phyloP scores from a whole-genome alignment of 1,140 invertebrate genomes.

The Thrips palmi region DNA sequence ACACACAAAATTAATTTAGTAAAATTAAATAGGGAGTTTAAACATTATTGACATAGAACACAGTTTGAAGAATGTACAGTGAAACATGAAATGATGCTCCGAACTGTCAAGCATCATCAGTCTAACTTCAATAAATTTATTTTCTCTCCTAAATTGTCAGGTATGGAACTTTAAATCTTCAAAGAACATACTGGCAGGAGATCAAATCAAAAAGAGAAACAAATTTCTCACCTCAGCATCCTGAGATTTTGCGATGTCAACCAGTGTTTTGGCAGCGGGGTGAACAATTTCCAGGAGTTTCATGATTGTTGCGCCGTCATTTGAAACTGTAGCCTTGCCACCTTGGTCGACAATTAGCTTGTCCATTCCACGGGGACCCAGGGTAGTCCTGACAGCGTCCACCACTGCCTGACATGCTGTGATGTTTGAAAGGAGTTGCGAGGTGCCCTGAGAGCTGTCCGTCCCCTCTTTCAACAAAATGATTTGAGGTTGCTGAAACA shows the following conservation, averaged over 20 bases:
- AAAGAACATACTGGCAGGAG: not conserved
- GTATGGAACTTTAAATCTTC: slow-evolving; percentile 4
- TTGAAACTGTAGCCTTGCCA: slow-evolving; percentile 91
- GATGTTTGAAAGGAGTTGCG: slow-evolving; percentile 95
- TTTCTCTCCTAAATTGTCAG: not conserved
- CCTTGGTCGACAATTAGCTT: slow-evolving; percentile 87
- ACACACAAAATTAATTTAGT: slow-evolving; percentile 12
- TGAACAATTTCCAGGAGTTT: slow-evolving; percentile 94
- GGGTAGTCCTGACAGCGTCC: slow-evolving; percentile 88
- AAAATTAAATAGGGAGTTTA: slow-evolving; percentile 9
- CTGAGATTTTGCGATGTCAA: slow-evolving; percentile 98
- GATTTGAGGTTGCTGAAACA: slow-evolving; percentile 86
- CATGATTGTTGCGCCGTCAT: slow-evolving; percentile 98
- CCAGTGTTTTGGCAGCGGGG: slow-evolving; percentile 91
- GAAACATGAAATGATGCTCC: no score
- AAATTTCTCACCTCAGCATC: slow-evolving; percentile 74
- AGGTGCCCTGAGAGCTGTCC: slow-evolving; percentile 86
- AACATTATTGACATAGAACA: no score
- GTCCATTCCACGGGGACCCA: slow-evolving; percentile 98
- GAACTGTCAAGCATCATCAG: no score
- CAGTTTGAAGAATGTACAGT: no score
- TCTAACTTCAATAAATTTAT: slow-evolving; percentile 1
- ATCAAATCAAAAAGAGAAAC: not conserved
- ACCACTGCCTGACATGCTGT: slow-evolving; percentile 96
- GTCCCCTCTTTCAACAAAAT: slow-evolving; percentile 96